These are phyloP conservation scores for Ceratotherium simum DNA, from an alignment of 2,113 vertebrate genomes.

Conservation along the genomic window DNA sequence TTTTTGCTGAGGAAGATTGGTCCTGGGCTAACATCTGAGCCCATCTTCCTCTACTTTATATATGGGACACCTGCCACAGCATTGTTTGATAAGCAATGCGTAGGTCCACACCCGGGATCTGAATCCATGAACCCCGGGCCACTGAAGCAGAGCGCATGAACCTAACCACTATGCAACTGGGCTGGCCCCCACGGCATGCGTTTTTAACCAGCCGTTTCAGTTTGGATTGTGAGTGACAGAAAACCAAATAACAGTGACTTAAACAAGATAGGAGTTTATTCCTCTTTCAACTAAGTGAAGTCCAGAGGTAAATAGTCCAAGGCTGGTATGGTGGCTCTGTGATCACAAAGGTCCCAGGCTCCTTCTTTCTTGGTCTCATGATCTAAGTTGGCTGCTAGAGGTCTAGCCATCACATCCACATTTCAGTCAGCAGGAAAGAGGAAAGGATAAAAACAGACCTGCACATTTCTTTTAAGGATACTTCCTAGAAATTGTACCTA, in stretches of 20 bases:
- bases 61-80: too few species aligned
- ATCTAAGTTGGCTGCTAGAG: background rate
- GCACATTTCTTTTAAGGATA: background rate
- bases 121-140: too few species aligned
- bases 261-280: background rate
- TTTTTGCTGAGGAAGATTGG: too few species aligned
- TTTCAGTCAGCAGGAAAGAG: background rate
- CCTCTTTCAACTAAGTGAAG: background rate
- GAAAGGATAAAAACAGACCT: background rate
- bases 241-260: background rate
- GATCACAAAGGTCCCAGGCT: background rate
- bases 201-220: background rate
- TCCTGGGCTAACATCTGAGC: too few species aligned
- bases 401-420: slow-evolving; percentile 25
- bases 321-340: too few species aligned
- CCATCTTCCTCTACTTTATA: too few species aligned
- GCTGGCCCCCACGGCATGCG: background rate
- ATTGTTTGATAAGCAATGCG: too few species aligned
- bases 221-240: background rate
- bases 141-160: too few species aligned
- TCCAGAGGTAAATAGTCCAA: background rate
- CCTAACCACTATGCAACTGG: too few species aligned
- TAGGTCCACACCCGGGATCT: too few species aligned
- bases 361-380: background rate
- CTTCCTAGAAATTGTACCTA: background rate